Evolutionary conservation across 2,888 invertebrate species (phyloP).

Genomic region (Campoplex capitator): DNA sequence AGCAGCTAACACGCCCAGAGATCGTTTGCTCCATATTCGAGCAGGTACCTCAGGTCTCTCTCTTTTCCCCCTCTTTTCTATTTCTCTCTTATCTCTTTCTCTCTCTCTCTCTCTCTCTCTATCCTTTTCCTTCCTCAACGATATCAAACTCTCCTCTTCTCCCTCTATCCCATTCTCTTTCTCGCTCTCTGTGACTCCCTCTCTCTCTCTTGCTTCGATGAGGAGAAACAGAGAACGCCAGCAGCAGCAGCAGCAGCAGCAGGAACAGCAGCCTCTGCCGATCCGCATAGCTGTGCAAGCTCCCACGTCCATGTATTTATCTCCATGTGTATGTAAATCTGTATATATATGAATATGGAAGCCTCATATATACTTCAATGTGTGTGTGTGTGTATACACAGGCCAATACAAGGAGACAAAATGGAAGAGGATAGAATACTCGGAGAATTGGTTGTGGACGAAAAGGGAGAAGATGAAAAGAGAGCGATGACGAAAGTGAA

Average conservation of each 20-base stretch:
- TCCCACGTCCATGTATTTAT: constrained; percentile 62
- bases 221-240: constrained; percentile 43
- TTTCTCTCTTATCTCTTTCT: constrained; percentile 4
- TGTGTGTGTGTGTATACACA: background rate
- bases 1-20: constrained; percentile 71
- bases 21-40: constrained; percentile 74
- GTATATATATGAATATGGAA: constrained; percentile 29
- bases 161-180: background rate
- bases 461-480: constrained; percentile 30
- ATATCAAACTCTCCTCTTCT: constrained; percentile 42
- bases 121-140: constrained; percentile 18
- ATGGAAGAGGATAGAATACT: constrained; percentile 57
- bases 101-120: background rate
- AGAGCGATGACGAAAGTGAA: constrained; percentile 20
- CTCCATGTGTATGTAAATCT: constrained; percentile 20
- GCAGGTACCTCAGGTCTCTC: constrained; percentile 71
- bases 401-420: constrained; percentile 1
- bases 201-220: constrained; percentile 17
- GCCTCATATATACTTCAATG: constrained; percentile 23
- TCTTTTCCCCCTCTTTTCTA: constrained; percentile 20
- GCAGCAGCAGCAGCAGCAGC: constrained; percentile 56
- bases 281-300: constrained; percentile 62
- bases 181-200: constrained; percentile 2
- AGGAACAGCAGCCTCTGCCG: constrained; percentile 58
- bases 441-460: constrained; percentile 47